Conservation (phyloP, 2,797 vertebrate genomes). For the Gymnoscopelus microlampas region DNA sequence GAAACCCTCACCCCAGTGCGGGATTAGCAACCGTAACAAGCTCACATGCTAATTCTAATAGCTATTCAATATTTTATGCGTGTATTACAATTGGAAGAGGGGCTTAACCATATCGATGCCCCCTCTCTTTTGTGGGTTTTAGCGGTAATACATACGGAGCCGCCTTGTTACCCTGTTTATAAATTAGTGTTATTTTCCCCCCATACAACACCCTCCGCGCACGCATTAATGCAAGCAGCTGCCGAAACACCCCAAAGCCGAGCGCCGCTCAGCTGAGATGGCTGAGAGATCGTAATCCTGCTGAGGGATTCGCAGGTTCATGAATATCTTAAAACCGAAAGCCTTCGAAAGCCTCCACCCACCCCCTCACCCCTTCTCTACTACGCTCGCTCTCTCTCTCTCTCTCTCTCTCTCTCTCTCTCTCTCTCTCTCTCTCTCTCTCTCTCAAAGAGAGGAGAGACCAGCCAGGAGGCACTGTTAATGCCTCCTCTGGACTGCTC, state of each 20-base stretch:
- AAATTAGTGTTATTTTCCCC: conserved; percentile 64
- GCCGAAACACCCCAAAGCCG: conserved; percentile 57
- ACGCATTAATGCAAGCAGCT: conserved; percentile 69
- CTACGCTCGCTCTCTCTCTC: conserved; percentile 7
- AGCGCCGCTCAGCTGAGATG: conserved; percentile 61
- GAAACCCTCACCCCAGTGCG: conserved; percentile 52
- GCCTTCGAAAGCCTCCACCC: conserved; percentile 13
- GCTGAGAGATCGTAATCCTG: conserved; percentile 81
- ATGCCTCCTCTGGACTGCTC: conserved; percentile 62
- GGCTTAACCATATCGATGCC: conserved; percentile 65
- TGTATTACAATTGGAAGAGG: conserved; percentile 57
- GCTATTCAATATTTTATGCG: conserved; percentile 72
- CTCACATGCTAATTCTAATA: conserved; percentile 71
- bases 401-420: conserved; percentile 38
- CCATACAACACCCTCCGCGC: conserved; percentile 50
- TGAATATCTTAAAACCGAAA: conserved; percentile 76
- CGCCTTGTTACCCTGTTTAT: conserved; percentile 81
- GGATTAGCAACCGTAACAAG: conserved; percentile 66
- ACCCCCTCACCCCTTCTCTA: not conserved
- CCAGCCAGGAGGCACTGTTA: conserved; percentile 47
- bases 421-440: conserved; percentile 29
- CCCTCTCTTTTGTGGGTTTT: conserved; percentile 59
- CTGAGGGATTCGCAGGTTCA: conserved; percentile 77
- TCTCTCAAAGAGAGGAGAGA: conserved; percentile 50
- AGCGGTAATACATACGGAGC: conserved; percentile 74